Evolutionary conservation across 2,888 invertebrate species (phyloP), one percentile per base, ranked within the genome.

Genomic region (Drosophila gaucha): DNA sequence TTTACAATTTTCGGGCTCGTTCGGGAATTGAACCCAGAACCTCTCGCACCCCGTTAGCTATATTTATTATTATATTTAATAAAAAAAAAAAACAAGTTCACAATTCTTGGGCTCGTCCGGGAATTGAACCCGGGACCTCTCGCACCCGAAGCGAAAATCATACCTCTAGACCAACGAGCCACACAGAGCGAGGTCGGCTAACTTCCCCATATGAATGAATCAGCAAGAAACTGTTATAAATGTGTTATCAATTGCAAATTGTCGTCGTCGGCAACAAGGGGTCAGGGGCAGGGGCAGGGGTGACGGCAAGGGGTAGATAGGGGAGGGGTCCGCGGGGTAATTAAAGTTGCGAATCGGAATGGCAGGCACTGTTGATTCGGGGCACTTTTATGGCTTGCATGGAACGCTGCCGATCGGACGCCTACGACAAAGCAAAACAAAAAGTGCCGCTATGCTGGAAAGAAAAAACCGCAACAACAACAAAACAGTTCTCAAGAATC

Each of bases 81-180:
- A n/a, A n/a, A 30, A 46, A 2, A 26, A 18, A 24, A 14, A 5
- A 14, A 28, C 6, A 10, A 31, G 30, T 9, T 28, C 8, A 31
- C 5, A 4, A 2, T 22, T 10, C 30, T 51, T 67, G 87, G 88
- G 88, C 88, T 88, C 86, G 86, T 80, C 88, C 88, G 87, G 89
- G 88, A 89, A 73, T 89, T 87, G 87, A 89, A 88, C 89, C 88
- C 89, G 86, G 89, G 89, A 89, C 88, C 88, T 88, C 88, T 88
- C 86, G 86, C 88, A 89, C 83, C 86, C 88, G 86, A 89, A 88
- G 85, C 88, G 88, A 88, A 80, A 87, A 88, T 89, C 89, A 88
- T 89, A 83, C 88, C 86, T 68, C 88, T 88, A 88, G 88, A 89
- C 86, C 88, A 89, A 88, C 88, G 86, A 89, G 86, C 86, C 86